Percentiles rank a stretch among this genome's conserved stretches.
Evolutionary conservation across 2,113 vertebrate genomes (phyloP).

Genomic region (Halcyon senegalensis): DNA sequence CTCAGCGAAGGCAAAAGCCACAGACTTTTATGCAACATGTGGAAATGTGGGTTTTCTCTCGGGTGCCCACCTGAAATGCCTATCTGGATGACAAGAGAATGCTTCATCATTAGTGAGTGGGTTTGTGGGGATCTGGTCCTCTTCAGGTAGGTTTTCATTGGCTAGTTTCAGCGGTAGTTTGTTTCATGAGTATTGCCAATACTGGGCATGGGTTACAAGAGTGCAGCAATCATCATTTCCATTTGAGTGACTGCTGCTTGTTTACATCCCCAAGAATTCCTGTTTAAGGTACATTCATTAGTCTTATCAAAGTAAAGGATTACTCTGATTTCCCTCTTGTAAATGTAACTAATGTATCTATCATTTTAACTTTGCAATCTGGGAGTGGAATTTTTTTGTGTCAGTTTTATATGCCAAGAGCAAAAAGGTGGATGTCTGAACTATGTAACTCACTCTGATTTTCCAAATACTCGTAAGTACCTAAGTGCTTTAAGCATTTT

Average conservation of each 20-base stretch:
- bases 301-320: background rate
- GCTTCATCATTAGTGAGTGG: background rate
- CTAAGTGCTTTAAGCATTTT: background rate
- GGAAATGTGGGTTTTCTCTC: background rate
- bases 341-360: background rate
- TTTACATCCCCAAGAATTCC: background rate
- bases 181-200: background rate
- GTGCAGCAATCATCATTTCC: background rate
- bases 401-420: background rate
- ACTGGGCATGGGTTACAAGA: background rate
- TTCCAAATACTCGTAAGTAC: background rate
- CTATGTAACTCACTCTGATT: background rate
- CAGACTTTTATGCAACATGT: no score
- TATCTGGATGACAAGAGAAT: background rate
- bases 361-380: background rate
- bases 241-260: background rate
- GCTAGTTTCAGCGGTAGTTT: background rate
- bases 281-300: background rate
- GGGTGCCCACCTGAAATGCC: background rate
- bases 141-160: background rate
- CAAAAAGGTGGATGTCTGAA: background rate
- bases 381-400: background rate
- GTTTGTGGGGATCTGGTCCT: background rate
- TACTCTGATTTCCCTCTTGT: background rate
- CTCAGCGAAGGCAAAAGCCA: background rate